Base-by-base conservation (phyloP, 2,888 invertebrate species). In the Eupithecia vulgata region DNA sequence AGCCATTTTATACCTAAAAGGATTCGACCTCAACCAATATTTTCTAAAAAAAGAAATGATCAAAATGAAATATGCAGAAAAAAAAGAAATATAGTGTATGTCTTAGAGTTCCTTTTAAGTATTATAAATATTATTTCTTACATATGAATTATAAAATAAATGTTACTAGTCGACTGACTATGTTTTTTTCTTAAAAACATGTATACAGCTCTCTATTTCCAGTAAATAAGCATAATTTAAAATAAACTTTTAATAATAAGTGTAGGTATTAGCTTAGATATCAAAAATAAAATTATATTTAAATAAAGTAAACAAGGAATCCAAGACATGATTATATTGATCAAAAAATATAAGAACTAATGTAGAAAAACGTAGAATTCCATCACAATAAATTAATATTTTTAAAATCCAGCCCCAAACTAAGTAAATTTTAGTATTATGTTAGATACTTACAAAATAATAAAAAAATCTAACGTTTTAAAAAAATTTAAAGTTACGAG, bases 171-270 rank as follows among this genome's bases (percentile, higher is more conserved):
- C 65, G 65, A 12, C 65, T 65, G 79, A 65, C 57, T 73, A 72
- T 78, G 76, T 79, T 78, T 79, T n/a, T 76, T 75, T 68, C 13
- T 57, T 70, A 76, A 78, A 79, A 78, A 76, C 76, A 73, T 77
- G 74, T 73, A 72, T 74, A 72, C 76, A 78, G 79, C 78, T 78
- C 79, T 78, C 78, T 79, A 76, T 74, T 65, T 64, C 57, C 70
- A 64, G 40, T 66, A 70, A 69, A 70, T 67, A 74, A 74, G 59
- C 61, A 48, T 68, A 66, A 71, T 68, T 61, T 45, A 42, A 37
- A 13, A 61, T 71, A 67, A 57, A 35, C 34, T 34, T 61, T 8
- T 17, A 34, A 17, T 34, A 62, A 62, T 64, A 64, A 64, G 64
- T 35, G 10, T 64, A 40, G 12, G 12, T 40, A 40, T 1, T 40